phyloP scores from a whole-genome alignment of 2,113 vertebrate species.

The Sardina pilchardus region DNA sequence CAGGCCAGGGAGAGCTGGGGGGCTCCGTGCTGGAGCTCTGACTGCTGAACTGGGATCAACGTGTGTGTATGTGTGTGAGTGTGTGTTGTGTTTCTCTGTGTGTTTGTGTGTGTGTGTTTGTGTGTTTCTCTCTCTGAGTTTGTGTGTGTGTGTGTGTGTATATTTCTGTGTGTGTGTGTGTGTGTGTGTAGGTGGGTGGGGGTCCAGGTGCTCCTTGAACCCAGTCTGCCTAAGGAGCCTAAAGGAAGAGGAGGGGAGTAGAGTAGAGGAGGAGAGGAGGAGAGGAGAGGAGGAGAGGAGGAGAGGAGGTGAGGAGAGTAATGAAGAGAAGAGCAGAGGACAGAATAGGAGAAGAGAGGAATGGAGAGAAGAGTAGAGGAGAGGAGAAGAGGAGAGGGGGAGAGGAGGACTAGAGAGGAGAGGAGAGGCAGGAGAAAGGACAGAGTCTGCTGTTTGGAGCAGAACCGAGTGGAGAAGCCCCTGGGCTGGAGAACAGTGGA shows the following conservation, averaged over 20 bases:
- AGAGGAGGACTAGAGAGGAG: too few species aligned
- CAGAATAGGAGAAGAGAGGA: not conserved
- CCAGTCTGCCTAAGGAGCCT: slow-evolving; percentile 43
- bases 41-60: slow-evolving; percentile 8
- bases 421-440: not conserved
- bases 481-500: not conserved
- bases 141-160: not conserved
- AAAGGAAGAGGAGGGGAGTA: slow-evolving; percentile 44
- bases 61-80: not conserved
- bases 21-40: not conserved
- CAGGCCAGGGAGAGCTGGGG: slow-evolving; percentile 30
- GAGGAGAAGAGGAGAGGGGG: not conserved
- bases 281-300: not conserved
- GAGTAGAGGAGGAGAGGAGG: not conserved
- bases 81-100: not conserved
- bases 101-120: not conserved
- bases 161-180: not conserved
- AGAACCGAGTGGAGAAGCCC: not conserved
- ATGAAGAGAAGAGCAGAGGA: not conserved
- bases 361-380: not conserved
- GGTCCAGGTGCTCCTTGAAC: slow-evolving; percentile 53
- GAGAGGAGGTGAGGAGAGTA: not conserved
- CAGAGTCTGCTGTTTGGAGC: not conserved
- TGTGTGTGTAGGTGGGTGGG: slow-evolving; percentile 8
- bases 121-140: not conserved